These are phyloP conservation scores for Serrognathus titanus DNA, from an alignment of 2,888 invertebrate species.

Conservation along the genomic window DNA sequence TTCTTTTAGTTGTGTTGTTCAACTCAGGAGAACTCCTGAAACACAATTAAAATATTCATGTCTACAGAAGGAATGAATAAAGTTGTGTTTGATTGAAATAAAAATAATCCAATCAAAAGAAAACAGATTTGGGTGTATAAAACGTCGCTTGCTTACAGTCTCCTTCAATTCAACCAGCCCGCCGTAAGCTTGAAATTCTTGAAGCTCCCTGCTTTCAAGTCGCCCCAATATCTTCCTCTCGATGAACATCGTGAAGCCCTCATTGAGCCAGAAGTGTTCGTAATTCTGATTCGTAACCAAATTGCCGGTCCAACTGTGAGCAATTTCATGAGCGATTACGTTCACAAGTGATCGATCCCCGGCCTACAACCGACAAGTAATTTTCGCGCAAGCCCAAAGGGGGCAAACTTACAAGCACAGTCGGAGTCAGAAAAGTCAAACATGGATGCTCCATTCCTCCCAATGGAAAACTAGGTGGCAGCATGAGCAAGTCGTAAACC, in stretches of 20 bases:
- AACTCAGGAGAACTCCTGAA: too few relatives aligned
- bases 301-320: constrained; percentile 95
- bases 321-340: constrained; percentile 93
- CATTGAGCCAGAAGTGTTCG: constrained; percentile 97
- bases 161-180: constrained; percentile 75
- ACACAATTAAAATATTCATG: too few relatives aligned
- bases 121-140: too few relatives aligned
- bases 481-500: constrained; percentile 81
- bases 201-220: constrained; percentile 60
- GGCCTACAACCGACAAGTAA: constrained; percentile 55
- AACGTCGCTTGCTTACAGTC: constrained; percentile 53
- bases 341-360: constrained; percentile 87
- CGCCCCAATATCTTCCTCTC: constrained; percentile 81
- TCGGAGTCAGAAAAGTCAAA: constrained; percentile 92
- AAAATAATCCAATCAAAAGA: too few relatives aligned
- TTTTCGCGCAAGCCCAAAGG: not conserved
- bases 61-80: too few relatives aligned
- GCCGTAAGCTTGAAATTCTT: constrained; percentile 78
- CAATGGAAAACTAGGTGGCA: constrained; percentile 92
- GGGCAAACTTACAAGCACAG: constrained; percentile 64
- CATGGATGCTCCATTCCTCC: constrained; percentile 99
- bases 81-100: too few relatives aligned
- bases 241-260: constrained; percentile 90
- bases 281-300: constrained; percentile 89
- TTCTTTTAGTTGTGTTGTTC: too few relatives aligned